Conservation (phyloP, 2,888 invertebrate genomes). For the Silvanus unidentatus region DNA sequence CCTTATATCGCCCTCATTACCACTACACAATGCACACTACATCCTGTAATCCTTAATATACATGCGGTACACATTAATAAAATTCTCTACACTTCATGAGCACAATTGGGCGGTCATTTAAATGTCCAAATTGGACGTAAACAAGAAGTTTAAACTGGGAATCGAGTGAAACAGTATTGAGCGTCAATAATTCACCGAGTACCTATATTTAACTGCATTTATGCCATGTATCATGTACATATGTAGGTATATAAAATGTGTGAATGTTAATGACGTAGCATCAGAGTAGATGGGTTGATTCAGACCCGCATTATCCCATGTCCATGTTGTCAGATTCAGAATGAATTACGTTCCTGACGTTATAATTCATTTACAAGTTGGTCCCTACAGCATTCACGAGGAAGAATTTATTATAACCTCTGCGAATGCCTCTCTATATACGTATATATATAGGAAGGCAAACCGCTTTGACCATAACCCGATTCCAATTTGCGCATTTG, state of each 20-base stretch:
- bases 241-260: background rate
- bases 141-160: no score
- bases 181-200: no score
- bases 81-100: slow-evolving; percentile 36
- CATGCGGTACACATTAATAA: slow-evolving; percentile 34
- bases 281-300: slow-evolving; percentile 11
- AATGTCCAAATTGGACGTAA: no score
- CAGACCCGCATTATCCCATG: slow-evolving; percentile 26
- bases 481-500: no score
- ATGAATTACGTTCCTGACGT: slow-evolving; percentile 28
- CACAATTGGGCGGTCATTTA: slow-evolving; percentile 27
- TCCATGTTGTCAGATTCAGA: slow-evolving; percentile 28
- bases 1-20: no score
- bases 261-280: slow-evolving; percentile 13
- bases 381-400: slow-evolving; percentile 18
- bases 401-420: slow-evolving; percentile 24
- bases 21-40: slow-evolving; percentile 11
- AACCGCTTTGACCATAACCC: background rate
- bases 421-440: slow-evolving; percentile 20
- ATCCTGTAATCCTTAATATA: slow-evolving; percentile 17
- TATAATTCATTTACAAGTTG: slow-evolving; percentile 31
- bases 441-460: no score
- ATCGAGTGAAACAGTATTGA: no score
- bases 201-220: no score
- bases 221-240: no score